Conservation (phyloP, 2,888 invertebrate species). For the Nomada lathburiana region DNA sequence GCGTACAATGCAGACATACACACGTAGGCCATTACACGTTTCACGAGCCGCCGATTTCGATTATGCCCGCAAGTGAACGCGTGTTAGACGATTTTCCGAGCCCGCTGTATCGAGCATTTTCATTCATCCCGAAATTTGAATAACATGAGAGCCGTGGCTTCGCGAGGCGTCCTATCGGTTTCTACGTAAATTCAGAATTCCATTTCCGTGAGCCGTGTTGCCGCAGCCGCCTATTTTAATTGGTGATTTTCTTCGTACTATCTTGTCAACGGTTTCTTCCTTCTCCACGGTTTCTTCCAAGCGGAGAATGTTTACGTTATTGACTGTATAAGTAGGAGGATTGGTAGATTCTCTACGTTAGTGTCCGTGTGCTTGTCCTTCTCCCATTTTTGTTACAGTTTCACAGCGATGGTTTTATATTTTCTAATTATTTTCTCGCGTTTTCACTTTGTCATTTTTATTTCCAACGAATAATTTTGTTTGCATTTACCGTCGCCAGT, state of each 20-base stretch:
- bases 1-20: background rate
- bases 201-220: slow-evolving; percentile 4
- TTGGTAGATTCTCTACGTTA: background rate
- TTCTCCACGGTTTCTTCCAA: background rate
- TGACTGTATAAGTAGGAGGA: slow-evolving; percentile 19
- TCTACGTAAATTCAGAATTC: slow-evolving; percentile 47
- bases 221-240: slow-evolving; percentile 39
- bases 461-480: too few relatives aligned
- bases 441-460: background rate
- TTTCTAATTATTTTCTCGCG: background rate
- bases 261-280: background rate
- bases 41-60: slow-evolving; percentile 37
- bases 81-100: slow-evolving; percentile 52
- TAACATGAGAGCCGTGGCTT: slow-evolving; percentile 75
- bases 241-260: slow-evolving; percentile 37
- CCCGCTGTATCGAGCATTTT: slow-evolving; percentile 69
- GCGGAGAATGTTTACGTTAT: slow-evolving; percentile 23
- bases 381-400: background rate
- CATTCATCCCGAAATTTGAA: slow-evolving; percentile 80
- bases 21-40: slow-evolving; percentile 17
- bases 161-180: slow-evolving; percentile 43
- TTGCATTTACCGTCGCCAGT: too few relatives aligned
- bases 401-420: background rate
- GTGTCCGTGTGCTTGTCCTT: background rate
- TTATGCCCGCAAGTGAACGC: slow-evolving; percentile 20